Conservation (phyloP, 2,888 invertebrate genomes). For the Ptychoptera contaminata region DNA sequence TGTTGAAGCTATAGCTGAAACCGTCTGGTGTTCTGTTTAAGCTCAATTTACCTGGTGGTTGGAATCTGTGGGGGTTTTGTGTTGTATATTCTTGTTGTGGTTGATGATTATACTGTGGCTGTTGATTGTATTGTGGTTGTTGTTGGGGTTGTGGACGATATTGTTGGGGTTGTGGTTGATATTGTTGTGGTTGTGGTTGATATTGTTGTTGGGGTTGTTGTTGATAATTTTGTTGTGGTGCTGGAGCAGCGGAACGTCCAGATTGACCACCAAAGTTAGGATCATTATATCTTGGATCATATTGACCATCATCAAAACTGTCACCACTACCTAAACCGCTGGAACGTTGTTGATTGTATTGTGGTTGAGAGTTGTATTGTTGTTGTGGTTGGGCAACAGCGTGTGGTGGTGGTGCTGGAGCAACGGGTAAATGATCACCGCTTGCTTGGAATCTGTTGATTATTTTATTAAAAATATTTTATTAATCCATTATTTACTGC, state of each 20-base stretch:
- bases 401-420: slow-evolving; percentile 37
- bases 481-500: no score
- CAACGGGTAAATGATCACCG: slow-evolving; percentile 65
- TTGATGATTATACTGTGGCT: slow-evolving; percentile 17
- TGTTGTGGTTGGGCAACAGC: slow-evolving; percentile 34
- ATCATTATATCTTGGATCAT: slow-evolving; percentile 30
- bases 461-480: background rate
- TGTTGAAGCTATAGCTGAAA: slow-evolving; percentile 73
- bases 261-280: slow-evolving; percentile 14
- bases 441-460: slow-evolving; percentile 49
- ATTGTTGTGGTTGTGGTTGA: slow-evolving; percentile 34
- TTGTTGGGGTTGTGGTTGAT: slow-evolving; percentile 16
- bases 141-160: slow-evolving; percentile 16
- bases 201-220: slow-evolving; percentile 23
- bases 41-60: slow-evolving; percentile 72
- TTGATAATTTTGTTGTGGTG: slow-evolving; percentile 26
- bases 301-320: slow-evolving; percentile 29
- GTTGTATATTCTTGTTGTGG: slow-evolving; percentile 38
- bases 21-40: slow-evolving; percentile 79
- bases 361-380: slow-evolving; percentile 30
- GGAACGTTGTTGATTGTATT: slow-evolving; percentile 17
- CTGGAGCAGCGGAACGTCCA: slow-evolving; percentile 23
- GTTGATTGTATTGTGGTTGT: slow-evolving; percentile 32
- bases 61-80: slow-evolving; percentile 56
- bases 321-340: slow-evolving; percentile 15